Conservation (phyloP, 2,888 invertebrate genomes). For the Perithous albicinctus region DNA sequence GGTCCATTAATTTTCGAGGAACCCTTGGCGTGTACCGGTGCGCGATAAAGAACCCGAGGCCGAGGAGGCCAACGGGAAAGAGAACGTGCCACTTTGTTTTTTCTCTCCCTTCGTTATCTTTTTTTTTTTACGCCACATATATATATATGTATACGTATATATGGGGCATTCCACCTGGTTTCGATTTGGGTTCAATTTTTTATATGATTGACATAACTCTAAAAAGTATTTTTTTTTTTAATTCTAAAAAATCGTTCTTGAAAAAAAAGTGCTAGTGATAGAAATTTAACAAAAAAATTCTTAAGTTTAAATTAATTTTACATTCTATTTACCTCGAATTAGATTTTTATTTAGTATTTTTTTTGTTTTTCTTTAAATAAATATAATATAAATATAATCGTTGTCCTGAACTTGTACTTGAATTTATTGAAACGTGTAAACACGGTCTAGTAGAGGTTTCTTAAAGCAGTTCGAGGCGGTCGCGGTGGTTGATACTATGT, state of each 20-base stretch:
- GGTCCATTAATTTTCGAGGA: conserved; percentile 68
- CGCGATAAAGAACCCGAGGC: conserved; percentile 62
- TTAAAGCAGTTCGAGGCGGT: neutral
- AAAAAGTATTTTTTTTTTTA: no score
- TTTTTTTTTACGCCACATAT: neutral
- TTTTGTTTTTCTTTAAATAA: neutral
- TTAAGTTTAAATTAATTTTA: no score
- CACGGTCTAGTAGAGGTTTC: neutral
- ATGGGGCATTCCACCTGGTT: no score
- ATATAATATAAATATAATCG: no score
- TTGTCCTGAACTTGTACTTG: neutral
- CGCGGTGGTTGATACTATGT: neutral
- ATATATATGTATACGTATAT: no score
- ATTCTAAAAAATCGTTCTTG: no score
- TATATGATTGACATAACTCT: no score
- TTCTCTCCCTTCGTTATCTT: conserved; percentile 1
- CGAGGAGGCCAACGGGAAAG: conserved; percentile 32
- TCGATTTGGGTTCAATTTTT: no score
- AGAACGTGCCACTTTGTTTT: conserved; percentile 49
- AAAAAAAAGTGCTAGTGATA: no score
- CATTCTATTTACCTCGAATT: no score
- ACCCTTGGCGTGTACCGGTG: conserved; percentile 65
- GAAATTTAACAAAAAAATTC: no score
- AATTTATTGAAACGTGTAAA: neutral
- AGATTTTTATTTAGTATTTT: no score